Percentiles rank a stretch among this genome's conserved stretches.
phyloP scores from a whole-genome alignment of 1,140 invertebrate species.

The Drosophila sp. region DNA sequence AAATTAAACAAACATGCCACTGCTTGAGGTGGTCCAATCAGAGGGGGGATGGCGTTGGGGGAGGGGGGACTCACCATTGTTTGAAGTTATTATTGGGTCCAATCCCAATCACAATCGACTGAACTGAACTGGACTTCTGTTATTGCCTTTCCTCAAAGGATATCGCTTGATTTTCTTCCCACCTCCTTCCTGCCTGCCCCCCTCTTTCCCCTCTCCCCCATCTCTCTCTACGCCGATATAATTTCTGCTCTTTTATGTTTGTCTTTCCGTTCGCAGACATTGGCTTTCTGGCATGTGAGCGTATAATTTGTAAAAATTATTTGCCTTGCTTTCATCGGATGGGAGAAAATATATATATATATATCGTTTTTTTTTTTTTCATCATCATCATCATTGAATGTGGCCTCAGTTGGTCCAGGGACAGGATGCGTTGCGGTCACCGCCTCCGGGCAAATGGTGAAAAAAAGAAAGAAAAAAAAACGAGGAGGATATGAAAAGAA shows the following conservation, averaged over 20 bases:
- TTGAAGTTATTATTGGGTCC: slow-evolving; percentile 79
- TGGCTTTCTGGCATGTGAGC: slow-evolving; percentile 79
- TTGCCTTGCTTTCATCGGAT: slow-evolving; percentile 72
- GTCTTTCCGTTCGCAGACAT: slow-evolving; percentile 56
- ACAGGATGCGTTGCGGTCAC: slow-evolving; percentile 70
- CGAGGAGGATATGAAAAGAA: slow-evolving; percentile 36
- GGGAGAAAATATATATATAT: slow-evolving; percentile 42
- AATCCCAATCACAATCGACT: slow-evolving; percentile 63
- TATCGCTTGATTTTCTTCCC: slow-evolving; percentile 45
- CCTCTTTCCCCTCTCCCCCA: slow-evolving; percentile 5
- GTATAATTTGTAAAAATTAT: slow-evolving; percentile 80
- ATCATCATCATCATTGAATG: slow-evolving; percentile 50
- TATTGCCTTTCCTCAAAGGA: slow-evolving; percentile 65
- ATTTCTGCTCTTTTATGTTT: slow-evolving; percentile 57
- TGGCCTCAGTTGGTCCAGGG: slow-evolving; percentile 39
- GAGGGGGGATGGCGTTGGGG: neutral
- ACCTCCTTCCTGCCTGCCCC: slow-evolving; percentile 6
- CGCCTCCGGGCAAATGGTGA: slow-evolving; percentile 46
- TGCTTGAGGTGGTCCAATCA: slow-evolving; percentile 19
- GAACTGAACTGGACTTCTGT: slow-evolving; percentile 28
- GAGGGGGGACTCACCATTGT: slow-evolving; percentile 57
- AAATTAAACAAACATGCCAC: slow-evolving; percentile 76
- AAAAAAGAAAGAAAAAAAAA: neutral
- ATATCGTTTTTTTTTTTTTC: slow-evolving; percentile 52
- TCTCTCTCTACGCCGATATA: slow-evolving; percentile 32